Conservation (phyloP, 2,797 vertebrate genomes). For the Pipistrellus nathusii region DNA sequence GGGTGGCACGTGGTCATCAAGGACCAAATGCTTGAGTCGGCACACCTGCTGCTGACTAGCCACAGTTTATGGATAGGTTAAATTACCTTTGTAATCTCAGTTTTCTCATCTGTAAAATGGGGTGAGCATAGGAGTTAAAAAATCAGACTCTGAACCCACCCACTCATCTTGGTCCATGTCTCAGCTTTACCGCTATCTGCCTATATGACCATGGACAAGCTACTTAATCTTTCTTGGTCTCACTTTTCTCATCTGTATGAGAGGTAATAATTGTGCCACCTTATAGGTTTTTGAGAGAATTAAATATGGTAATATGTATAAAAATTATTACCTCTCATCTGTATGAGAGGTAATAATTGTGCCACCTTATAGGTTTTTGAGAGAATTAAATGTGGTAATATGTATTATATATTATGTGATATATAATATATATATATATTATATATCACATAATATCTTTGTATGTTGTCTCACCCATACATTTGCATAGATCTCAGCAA, state of each 20-base stretch:
- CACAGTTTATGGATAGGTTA: background rate
- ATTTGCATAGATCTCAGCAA: background rate
- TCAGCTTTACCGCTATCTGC: background rate
- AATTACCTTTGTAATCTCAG: background rate
- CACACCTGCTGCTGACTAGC: background rate
- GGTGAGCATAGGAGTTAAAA: background rate
- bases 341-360: background rate
- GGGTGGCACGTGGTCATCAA: background rate
- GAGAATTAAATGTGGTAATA: background rate
- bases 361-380: background rate
- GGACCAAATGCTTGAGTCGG: background rate
- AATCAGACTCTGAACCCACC: background rate
- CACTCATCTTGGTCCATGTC: background rate
- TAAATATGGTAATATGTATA: background rate
- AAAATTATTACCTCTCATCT: too few species aligned
- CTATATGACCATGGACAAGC: background rate
- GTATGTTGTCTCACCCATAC: background rate
- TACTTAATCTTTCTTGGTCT: background rate
- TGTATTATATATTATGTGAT: too few species aligned
- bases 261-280: background rate
- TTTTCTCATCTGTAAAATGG: background rate
- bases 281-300: background rate
- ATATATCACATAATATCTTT: background rate
- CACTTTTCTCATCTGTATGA: constrained; percentile 23
- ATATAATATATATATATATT: background rate